phyloP scores from a whole-genome alignment of 2,888 invertebrate genomes.

The Neoaliturus tenellus region DNA sequence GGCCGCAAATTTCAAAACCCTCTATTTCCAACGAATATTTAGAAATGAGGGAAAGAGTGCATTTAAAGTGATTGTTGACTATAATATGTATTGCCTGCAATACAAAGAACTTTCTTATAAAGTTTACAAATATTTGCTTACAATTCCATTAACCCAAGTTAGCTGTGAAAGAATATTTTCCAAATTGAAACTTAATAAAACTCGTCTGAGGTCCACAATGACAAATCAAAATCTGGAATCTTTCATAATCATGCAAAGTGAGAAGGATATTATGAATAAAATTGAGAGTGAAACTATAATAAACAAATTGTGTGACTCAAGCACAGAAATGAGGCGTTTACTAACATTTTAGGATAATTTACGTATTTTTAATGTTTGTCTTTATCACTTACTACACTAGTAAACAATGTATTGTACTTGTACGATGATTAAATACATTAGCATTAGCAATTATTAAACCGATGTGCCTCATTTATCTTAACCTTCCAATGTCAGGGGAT shows the following conservation, averaged over 20 bases:
- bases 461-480: too few species aligned
- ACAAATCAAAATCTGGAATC: slow-evolving; percentile 43
- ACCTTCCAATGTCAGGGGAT: too few species aligned
- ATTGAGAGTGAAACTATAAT: not conserved
- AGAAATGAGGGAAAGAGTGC: not conserved
- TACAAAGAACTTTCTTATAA: slow-evolving; percentile 27
- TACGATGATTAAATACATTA: too few species aligned
- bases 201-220: slow-evolving; percentile 24
- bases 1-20: not conserved
- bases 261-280: not conserved
- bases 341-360: too few species aligned
- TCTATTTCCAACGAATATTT: not conserved
- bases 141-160: slow-evolving; percentile 36
- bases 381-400: too few species aligned
- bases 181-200: slow-evolving; percentile 55
- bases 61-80: not conserved
- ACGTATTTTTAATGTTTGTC: too few species aligned
- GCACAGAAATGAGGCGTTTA: too few species aligned
- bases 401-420: too few species aligned
- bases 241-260: slow-evolving; percentile 23
- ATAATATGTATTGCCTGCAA: slow-evolving; percentile 1
- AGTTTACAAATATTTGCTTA: slow-evolving; percentile 52
- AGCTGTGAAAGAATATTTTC: slow-evolving; percentile 52
- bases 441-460: too few species aligned
- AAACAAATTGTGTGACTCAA: not conserved